phyloP scores from a whole-genome alignment of 2,797 vertebrate species.

The Sebastes oblongus region DNA sequence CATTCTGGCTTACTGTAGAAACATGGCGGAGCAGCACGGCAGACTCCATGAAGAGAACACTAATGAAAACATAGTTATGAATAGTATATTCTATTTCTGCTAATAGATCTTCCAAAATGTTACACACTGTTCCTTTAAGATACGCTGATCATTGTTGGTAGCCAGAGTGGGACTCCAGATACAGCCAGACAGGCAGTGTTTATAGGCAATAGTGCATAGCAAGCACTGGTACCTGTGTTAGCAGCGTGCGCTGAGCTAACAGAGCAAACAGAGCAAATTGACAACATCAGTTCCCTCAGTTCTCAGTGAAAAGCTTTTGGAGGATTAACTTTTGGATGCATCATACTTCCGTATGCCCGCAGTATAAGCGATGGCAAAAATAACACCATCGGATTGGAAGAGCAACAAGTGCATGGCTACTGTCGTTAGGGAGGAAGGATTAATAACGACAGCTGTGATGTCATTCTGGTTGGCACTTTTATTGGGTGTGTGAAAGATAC shows the following conservation, averaged over 20 bases:
- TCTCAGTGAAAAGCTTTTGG: background rate
- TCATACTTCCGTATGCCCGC: background rate
- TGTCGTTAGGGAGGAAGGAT: slow-evolving; percentile 1
- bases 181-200: background rate
- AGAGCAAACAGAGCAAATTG: background rate
- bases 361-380: background rate
- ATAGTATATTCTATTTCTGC: too few species aligned
- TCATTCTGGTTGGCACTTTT: background rate
- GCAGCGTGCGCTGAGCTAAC: background rate
- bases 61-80: too few species aligned
- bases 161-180: background rate
- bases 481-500: background rate
- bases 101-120: too few species aligned
- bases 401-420: background rate
- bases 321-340: background rate
- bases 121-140: background rate
- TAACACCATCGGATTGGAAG: background rate
- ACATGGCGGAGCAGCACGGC: too few species aligned
- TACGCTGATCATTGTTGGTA: background rate
- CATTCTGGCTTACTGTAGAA: too few species aligned
- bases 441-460: slow-evolving; percentile 10
- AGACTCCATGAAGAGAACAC: too few species aligned
- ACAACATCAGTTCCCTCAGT: background rate
- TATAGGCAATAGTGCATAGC: background rate
- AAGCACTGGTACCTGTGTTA: background rate